phyloP scores from a whole-genome alignment of 2,113 vertebrate genomes.

The Erinaceus europaeus region DNA sequence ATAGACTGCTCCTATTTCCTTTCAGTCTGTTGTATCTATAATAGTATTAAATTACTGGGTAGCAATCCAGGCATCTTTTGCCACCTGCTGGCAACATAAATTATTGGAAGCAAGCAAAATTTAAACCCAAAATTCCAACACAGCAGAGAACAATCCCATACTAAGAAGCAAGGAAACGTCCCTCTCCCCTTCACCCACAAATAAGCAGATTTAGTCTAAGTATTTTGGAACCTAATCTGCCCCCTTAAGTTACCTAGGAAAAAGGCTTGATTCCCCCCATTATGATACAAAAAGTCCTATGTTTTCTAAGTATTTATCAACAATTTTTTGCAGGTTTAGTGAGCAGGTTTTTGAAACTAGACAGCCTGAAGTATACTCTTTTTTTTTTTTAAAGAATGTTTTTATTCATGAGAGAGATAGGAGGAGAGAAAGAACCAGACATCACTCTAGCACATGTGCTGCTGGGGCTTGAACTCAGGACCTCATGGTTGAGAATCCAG shows the following conservation, averaged over 20 bases:
- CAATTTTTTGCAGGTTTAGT: not conserved
- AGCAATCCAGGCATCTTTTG: not conserved
- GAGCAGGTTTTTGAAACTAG: not conserved
- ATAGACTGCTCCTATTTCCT: not conserved
- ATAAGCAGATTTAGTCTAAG: conserved; percentile 13
- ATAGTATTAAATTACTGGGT: not conserved
- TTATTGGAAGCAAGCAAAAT: not conserved
- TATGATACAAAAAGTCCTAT: not conserved
- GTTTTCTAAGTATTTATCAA: not conserved
- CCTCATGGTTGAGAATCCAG: no score
- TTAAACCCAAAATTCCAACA: not conserved
- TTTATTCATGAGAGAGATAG: no score
- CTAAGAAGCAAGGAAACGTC: not conserved
- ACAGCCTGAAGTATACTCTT: not conserved
- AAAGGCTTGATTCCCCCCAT: not conserved
- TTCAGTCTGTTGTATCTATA: conserved; percentile 31
- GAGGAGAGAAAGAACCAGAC: no score
- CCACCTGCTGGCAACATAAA: not conserved
- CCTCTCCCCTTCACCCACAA: no score
- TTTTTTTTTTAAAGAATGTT: no score
- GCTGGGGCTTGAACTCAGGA: no score
- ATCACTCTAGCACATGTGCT: no score
- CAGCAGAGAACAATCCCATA: not conserved
- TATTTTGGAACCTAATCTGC: not conserved
- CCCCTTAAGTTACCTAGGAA: not conserved